phyloP scores from a whole-genome alignment of 2,888 invertebrate genomes.

The Augiades crinisus region DNA sequence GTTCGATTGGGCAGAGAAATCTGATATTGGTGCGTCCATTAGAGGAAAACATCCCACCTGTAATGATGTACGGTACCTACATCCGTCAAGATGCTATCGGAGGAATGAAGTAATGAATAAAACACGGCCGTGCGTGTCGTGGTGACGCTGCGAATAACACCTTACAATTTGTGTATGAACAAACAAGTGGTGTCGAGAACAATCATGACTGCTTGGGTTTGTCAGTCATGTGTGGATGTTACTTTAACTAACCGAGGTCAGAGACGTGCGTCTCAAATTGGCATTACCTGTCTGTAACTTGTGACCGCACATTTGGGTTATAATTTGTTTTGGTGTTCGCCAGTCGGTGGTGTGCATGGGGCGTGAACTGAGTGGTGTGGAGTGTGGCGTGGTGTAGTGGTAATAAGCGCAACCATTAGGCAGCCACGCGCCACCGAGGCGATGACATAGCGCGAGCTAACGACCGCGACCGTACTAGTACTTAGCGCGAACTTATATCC shows the following conservation, averaged over 20 bases:
- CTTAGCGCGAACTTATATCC: not conserved
- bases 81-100: constrained; percentile 73
- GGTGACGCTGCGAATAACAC: constrained; percentile 59
- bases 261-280: constrained; percentile 12
- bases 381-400: not conserved
- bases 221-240: not conserved
- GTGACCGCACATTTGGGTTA: constrained; percentile 5
- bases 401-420: constrained; percentile 5
- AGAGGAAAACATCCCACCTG: constrained; percentile 67
- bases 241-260: constrained; percentile 12
- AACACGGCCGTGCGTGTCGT: constrained; percentile 61
- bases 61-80: constrained; percentile 65
- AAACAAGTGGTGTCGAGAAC: constrained; percentile 30
- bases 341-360: not conserved
- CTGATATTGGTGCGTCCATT: constrained; percentile 63
- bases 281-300: not conserved
- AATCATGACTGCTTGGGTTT: not conserved
- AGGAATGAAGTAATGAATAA: constrained; percentile 71
- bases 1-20: constrained; percentile 44
- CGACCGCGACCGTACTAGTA: not conserved
- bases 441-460: constrained; percentile 3
- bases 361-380: too few relatives aligned
- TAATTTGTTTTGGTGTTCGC: not conserved
- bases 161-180: constrained; percentile 52
- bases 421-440: not conserved